Evolutionary conservation across 2,113 vertebrate genomes (phyloP).

Genomic region (Perca schrenkii): DNA sequence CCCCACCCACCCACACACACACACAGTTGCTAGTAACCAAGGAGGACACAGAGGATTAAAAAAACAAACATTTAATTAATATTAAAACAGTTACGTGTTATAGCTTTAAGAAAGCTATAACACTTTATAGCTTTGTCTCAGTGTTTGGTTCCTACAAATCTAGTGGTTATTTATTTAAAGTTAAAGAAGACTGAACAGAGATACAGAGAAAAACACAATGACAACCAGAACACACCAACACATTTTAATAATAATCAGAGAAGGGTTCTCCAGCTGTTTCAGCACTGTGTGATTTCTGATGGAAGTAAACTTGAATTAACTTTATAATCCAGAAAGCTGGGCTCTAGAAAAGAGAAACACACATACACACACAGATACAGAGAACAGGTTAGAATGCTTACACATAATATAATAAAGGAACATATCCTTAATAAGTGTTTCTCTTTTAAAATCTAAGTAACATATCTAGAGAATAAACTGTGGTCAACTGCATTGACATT

Average conservation of each 20-base stretch:
- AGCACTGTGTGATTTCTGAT: conserved; percentile 76
- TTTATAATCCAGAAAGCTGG: fast-evolving
- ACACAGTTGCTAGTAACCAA: no score
- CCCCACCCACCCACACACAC: no score
- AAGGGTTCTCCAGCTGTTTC: conserved; percentile 19
- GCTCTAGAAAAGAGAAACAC: conserved; percentile 61
- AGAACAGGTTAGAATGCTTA: conserved; percentile 28
- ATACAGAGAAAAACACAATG: neutral
- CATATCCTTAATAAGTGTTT: neutral
- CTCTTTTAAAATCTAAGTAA: neutral
- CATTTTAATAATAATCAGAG: neutral
- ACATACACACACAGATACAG: conserved; percentile 3
- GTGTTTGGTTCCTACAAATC: no score
- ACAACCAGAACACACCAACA: neutral
- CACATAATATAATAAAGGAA: neutral
- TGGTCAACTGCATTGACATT: no score
- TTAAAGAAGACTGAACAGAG: neutral
- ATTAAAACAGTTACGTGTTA: no score
- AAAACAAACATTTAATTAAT: no score
- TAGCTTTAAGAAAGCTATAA: no score
- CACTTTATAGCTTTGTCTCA: no score
- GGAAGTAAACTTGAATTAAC: conserved; percentile 11
- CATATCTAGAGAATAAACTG: neutral
- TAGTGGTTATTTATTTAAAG: neutral
- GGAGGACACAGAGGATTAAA: no score